These are phyloP conservation scores for Brienomyrus longianalis DNA, from an alignment of 2,113 vertebrate genomes.

Conservation along the genomic window DNA sequence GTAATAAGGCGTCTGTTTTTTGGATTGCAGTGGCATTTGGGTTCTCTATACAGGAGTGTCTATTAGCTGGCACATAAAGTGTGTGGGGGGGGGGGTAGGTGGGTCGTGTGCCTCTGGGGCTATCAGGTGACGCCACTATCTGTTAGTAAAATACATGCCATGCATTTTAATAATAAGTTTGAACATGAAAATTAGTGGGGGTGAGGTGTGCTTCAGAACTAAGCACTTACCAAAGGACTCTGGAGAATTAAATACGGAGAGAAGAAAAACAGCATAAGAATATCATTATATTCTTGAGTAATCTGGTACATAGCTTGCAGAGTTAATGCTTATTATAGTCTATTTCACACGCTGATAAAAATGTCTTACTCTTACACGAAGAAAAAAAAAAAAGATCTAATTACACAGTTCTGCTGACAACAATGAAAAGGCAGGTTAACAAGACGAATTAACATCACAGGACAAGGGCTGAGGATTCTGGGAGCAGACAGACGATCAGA, in stretches of 20 bases:
- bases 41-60: slow-evolving; percentile 56
- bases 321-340: slow-evolving; percentile 77
- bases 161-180: slow-evolving; percentile 85
- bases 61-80: slow-evolving; percentile 51
- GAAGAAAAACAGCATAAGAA: slow-evolving; percentile 99
- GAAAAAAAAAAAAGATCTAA: slow-evolving; percentile 55
- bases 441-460: slow-evolving; percentile 74
- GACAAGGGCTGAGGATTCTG: slow-evolving; percentile 72
- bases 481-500: slow-evolving; percentile 67
- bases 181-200: slow-evolving; percentile 85
- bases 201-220: slow-evolving; percentile 94
- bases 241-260: slow-evolving; percentile 99
- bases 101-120: slow-evolving; percentile 57
- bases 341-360: slow-evolving; percentile 68
- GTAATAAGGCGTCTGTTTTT: slow-evolving; percentile 58
- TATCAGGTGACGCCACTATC: slow-evolving; percentile 70
- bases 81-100: slow-evolving; percentile 38
- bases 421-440: slow-evolving; percentile 78
- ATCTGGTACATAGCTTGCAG: slow-evolving; percentile 77
- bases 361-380: slow-evolving; percentile 68
- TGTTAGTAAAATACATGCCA: slow-evolving; percentile 96
- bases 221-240: slow-evolving; percentile 99
- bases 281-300: slow-evolving; percentile 91
- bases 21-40: slow-evolving; percentile 60
- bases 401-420: slow-evolving; percentile 78